Evolutionary conservation across 2,113 vertebrate genomes (phyloP).

Genomic region (Eptesicus fuscus): DNA sequence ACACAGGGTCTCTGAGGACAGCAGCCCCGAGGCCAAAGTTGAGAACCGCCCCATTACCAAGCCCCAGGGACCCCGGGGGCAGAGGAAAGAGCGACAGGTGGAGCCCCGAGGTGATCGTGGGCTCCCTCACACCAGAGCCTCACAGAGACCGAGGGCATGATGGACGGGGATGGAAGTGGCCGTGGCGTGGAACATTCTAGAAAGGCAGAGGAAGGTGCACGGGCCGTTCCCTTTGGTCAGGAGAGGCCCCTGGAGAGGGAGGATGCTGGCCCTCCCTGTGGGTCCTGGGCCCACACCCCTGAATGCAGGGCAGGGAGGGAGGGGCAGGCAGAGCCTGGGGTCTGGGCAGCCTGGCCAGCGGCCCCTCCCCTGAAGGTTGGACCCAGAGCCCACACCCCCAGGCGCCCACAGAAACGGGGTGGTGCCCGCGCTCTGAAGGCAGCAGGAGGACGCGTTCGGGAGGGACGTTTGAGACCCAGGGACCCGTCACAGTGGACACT

Average conservation of each 20-base stretch:
- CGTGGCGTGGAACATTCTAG: not conserved
- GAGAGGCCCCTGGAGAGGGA: not conserved
- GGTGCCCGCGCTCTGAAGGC: not conserved
- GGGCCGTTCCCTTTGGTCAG: not conserved
- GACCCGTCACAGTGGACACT: not conserved
- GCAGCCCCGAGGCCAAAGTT: fast-evolving
- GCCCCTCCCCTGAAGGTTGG: not conserved
- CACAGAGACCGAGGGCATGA: not conserved
- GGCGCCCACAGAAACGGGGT: fast-evolving
- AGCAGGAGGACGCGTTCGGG: not conserved
- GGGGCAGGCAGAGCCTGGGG: not conserved
- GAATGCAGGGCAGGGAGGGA: fast-evolving
- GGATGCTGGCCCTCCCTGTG: no score
- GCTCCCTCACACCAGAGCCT: not conserved
- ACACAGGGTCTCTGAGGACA: not conserved
- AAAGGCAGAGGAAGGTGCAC: not conserved
- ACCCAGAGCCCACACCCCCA: fast-evolving
- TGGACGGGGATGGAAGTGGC: fast-evolving
- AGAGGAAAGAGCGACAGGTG: no score
- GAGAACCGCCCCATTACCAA: not conserved
- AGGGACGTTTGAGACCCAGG: not conserved
- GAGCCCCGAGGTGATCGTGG: fast-evolving
- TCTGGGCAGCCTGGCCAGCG: fast-evolving
- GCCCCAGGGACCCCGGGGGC: not conserved
- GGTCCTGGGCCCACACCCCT: not conserved